Conservation (phyloP, 2,113 vertebrate species). For the Cisticola juncidis region DNA sequence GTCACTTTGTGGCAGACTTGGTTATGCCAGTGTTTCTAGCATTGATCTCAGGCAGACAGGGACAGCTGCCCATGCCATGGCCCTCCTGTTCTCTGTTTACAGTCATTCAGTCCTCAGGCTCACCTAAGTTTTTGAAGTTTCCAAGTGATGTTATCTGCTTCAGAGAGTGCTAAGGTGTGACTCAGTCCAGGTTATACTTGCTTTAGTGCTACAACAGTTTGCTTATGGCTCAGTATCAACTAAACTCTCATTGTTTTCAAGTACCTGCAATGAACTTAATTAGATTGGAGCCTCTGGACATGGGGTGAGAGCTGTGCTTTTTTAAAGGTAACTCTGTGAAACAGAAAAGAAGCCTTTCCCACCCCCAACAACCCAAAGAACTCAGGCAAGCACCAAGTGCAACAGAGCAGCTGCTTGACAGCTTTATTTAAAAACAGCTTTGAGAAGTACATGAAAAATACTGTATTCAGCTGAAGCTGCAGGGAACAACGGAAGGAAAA, state of each 20-base stretch:
- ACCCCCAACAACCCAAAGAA: not conserved
- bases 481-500: slow-evolving; percentile 22
- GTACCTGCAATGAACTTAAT: not conserved
- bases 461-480: slow-evolving; percentile 34
- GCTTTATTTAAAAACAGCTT: slow-evolving; percentile 13
- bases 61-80: not conserved
- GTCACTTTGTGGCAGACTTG: not conserved
- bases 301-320: not conserved
- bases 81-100: not conserved
- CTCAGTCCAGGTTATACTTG: not conserved
- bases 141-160: not conserved
- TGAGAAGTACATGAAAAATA: slow-evolving; percentile 15
- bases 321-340: not conserved
- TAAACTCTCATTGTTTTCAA: not conserved
- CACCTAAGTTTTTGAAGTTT: not conserved
- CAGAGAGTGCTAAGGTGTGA: not conserved
- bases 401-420: not conserved
- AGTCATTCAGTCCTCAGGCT: not conserved
- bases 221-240: not conserved
- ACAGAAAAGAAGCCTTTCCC: not conserved
- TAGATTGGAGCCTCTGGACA: not conserved
- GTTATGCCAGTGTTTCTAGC: not conserved
- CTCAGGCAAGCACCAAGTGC: not conserved
- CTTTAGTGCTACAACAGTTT: not conserved
- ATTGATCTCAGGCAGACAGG: not conserved